phyloP scores from a whole-genome alignment of 30 jellyfish, hydroid and myxozoan species.

The Catostylus mosaicus region DNA sequence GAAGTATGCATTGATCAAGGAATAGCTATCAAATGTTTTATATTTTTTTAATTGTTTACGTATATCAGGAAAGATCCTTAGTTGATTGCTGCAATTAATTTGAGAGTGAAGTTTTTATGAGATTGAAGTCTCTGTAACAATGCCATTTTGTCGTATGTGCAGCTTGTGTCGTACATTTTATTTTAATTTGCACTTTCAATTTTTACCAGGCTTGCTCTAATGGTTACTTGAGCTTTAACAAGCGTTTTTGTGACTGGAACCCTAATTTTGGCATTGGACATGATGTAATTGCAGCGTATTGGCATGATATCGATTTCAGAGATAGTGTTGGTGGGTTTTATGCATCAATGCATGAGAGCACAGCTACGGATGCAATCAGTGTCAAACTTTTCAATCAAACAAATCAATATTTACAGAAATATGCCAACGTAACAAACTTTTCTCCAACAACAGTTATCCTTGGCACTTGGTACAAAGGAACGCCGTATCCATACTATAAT shows the following conservation, averaged over 20 bases:
- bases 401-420: not conserved
- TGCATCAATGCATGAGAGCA: not conserved
- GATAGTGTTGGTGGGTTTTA: slow-evolving; percentile 12
- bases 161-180: too few relatives aligned
- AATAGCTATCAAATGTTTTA: too few relatives aligned
- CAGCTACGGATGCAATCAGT: slow-evolving; percentile 7
- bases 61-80: too few relatives aligned
- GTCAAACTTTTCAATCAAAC: slow-evolving; percentile 21
- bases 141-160: too few relatives aligned
- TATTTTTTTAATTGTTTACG: too few relatives aligned
- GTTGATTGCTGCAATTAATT: too few relatives aligned
- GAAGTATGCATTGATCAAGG: too few relatives aligned
- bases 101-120: too few relatives aligned
- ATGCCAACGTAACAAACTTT: slow-evolving; percentile 18
- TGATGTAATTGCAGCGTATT: slow-evolving; percentile 17
- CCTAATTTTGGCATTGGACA: slow-evolving; percentile 14
- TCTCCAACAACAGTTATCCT: slow-evolving; percentile 15
- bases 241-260: slow-evolving; percentile 5
- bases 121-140: too few relatives aligned
- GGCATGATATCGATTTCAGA: slow-evolving; percentile 21
- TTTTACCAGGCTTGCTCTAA: slow-evolving; percentile 29
- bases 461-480: slow-evolving; percentile 22
- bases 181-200: too few relatives aligned
- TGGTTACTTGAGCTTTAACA: slow-evolving; percentile 10
- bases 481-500: slow-evolving; percentile 28